Conservation (phyloP, 2,888 invertebrate species). For the Antitype chi region DNA sequence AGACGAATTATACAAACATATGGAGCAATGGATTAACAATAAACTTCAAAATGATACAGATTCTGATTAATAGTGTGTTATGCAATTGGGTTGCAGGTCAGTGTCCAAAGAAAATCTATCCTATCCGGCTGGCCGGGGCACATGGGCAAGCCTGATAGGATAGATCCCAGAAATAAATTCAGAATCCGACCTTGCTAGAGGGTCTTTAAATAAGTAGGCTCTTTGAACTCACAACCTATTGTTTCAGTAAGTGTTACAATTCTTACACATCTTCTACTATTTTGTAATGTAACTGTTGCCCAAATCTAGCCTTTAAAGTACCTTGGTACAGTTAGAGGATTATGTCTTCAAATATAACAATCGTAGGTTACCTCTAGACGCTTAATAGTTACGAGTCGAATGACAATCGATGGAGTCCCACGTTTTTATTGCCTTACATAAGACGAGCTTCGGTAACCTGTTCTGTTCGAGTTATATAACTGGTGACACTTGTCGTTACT, state of each 20-base stretch:
- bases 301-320: not conserved
- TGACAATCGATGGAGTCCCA: constrained; percentile 41
- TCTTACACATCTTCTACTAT: too few species aligned
- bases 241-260: not conserved
- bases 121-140: too few species aligned
- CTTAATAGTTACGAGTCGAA: not conserved
- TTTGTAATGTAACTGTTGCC: not conserved
- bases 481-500: constrained; percentile 11
- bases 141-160: too few species aligned
- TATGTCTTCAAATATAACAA: not conserved
- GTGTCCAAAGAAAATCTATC: too few species aligned
- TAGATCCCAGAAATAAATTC: too few species aligned
- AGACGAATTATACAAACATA: too few species aligned
- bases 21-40: too few species aligned
- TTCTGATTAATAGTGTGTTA: too few species aligned
- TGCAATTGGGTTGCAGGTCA: too few species aligned
- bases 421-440: constrained; percentile 54
- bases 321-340: not conserved
- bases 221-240: not conserved
- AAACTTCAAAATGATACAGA: too few species aligned
- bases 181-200: too few species aligned
- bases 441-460: constrained; percentile 34
- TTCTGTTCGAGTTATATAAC: constrained; percentile 44
- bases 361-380: not conserved
- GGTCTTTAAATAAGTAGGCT: too few species aligned